Evolutionary conservation across 2,113 vertebrate species (phyloP).

Genomic region (Lepus timidus): DNA sequence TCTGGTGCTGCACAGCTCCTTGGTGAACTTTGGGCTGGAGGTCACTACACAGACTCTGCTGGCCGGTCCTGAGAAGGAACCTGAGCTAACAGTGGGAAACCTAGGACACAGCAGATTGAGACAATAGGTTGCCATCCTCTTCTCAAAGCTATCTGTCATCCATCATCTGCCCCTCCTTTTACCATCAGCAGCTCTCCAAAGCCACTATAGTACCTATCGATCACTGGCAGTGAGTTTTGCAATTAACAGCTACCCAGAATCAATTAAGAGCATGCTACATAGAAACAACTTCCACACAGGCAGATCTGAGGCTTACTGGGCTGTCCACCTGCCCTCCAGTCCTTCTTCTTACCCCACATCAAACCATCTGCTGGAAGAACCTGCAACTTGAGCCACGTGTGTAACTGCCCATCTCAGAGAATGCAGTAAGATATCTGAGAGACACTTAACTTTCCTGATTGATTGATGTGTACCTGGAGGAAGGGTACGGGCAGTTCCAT

Average conservation of each 20-base stretch:
- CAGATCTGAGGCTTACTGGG: constrained; percentile 10
- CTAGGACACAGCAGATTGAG: neutral
- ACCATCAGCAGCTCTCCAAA: neutral
- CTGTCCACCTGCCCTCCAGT: neutral
- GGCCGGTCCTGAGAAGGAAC: constrained; percentile 7
- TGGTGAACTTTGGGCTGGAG: neutral
- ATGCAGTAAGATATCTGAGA: neutral
- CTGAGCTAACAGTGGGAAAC: constrained; percentile 1
- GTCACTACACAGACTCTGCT: neutral
- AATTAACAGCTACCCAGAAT: constrained; percentile 63
- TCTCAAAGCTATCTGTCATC: constrained; percentile 57
- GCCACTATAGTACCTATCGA: constrained; percentile 49
- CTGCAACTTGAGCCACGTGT: neutral
- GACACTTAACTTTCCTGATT: neutral
- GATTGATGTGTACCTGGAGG: neutral
- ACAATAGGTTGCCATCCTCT: constrained; percentile 18
- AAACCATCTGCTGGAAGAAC: neutral
- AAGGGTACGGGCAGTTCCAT: neutral
- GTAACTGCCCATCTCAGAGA: constrained; percentile 2
- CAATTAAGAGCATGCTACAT: constrained; percentile 14
- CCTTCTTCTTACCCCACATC: neutral
- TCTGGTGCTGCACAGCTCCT: neutral
- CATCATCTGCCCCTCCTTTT: constrained; percentile 50
- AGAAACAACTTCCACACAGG: constrained; percentile 52
- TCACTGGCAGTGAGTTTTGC: constrained; percentile 64